Base-by-base conservation (phyloP, 1,140 invertebrate genomes). In the Drosophila prosaltans region DNA sequence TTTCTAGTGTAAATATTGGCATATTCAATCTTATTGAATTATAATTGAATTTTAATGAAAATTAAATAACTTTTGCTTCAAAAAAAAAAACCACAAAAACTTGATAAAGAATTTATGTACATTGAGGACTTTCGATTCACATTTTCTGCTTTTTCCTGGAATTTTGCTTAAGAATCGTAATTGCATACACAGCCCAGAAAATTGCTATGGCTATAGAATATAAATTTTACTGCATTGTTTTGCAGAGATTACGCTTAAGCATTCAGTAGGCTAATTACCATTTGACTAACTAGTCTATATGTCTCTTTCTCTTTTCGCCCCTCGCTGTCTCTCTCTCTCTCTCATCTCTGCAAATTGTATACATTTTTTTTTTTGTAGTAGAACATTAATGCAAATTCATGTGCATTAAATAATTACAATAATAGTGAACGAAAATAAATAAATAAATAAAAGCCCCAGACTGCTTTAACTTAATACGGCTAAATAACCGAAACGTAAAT, bases 401-500 rank as follows among this genome's bases (percentile, higher is more conserved):
- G 45, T 57, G 55, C 30, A 58, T 58, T 58, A 36, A 6, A 58
- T 39, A 21, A 30, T 61, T 57, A 16, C 9, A 74, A 62, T 61
- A 36, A 60, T 36, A 68, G 41, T 57, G 28, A 57, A 24, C 30
- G n/a, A 59, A 59, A 59, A 51, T 32, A 54, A 43, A 41, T 32
- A 57, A 30, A 16, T 16, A 16, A 36, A 16, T 36, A 4, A 36
- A 43, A 45, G 26, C n/a, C 48, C 54, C 26, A 60, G 60, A 54
- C 55, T 67, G 64, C 57, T 51, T 40, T 36, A 51, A 48, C 45
- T 48, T 48, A 48, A 48, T 24, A 51, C 21, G 45, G 21, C 45
- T 48, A 48, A 48, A 36, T 48, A 48, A 48, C 21, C 16, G 21
- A 51, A 26, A 10, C 8, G 8, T 66, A 61, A 66, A 75, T 67